Percentiles rank a stretch among this genome's conserved stretches.
Evolutionary conservation across 2,888 invertebrate species (phyloP).

Genomic region (Theretra japonica): DNA sequence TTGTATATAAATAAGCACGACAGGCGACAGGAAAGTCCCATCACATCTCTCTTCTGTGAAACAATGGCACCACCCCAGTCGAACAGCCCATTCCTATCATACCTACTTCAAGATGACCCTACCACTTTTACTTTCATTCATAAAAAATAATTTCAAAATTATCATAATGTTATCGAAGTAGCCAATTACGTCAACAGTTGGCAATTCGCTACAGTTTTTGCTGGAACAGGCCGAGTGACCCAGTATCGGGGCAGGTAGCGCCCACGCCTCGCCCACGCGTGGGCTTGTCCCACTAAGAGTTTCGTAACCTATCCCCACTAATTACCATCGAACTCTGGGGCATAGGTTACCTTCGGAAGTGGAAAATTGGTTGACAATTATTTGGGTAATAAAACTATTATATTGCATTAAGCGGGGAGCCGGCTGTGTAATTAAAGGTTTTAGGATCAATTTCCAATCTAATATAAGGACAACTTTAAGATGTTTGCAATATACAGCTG

Average conservation of each 20-base stretch:
- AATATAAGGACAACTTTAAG: too few relatives aligned
- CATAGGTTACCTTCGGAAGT: slow-evolving; percentile 27
- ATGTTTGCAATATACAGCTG: too few relatives aligned
- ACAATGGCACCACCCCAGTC: too few relatives aligned
- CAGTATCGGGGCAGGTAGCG: slow-evolving; percentile 35
- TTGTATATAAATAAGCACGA: too few relatives aligned
- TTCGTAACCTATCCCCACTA: slow-evolving; percentile 35
- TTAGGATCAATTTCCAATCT: too few relatives aligned
- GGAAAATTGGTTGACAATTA: slow-evolving; percentile 27
- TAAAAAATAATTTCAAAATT: too few relatives aligned
- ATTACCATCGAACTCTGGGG: slow-evolving; percentile 26
- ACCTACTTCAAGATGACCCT: too few relatives aligned
- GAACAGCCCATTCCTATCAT: too few relatives aligned
- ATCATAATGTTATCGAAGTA: not conserved
- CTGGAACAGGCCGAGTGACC: not conserved
- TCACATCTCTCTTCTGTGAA: too few relatives aligned
- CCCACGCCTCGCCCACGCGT: slow-evolving; percentile 45
- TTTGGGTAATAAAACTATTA: not conserved
- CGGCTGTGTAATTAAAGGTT: not conserved
- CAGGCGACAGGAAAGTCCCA: too few relatives aligned
- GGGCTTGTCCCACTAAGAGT: slow-evolving; percentile 37
- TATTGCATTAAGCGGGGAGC: too few relatives aligned
- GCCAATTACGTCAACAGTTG: slow-evolving; percentile 6
- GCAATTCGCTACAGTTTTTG: slow-evolving; percentile 21
- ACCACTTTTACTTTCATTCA: too few relatives aligned